A percentile compares a stretch with the other conserved stretches of the same genome.
These are phyloP conservation scores for Epizoanthus stellaris DNA, from an alignment of 92 coral and sea anemone genomes.

Conservation along the genomic window DNA sequence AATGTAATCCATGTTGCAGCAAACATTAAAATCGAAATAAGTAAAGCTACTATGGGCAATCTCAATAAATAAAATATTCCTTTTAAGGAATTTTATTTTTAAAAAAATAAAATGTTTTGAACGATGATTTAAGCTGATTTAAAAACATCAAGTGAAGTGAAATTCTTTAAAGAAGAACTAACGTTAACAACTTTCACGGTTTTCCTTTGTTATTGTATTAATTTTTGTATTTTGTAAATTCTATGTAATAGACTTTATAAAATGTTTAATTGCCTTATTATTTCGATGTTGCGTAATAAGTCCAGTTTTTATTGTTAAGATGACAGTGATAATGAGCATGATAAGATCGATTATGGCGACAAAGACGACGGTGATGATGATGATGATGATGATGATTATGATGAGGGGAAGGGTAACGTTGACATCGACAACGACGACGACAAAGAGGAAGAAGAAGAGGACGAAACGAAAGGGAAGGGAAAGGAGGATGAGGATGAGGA, in stretches of 20 bases:
- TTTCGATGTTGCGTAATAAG: background rate
- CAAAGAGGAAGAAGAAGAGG: background rate
- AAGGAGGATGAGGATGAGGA: background rate
- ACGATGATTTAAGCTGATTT: too few species aligned
- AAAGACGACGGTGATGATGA: background rate
- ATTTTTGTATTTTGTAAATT: too few species aligned
- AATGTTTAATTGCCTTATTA: background rate
- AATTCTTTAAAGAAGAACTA: too few species aligned
- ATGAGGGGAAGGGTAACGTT: background rate
- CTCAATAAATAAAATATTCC: too few species aligned
- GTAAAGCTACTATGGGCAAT: too few species aligned
- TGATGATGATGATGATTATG: background rate
- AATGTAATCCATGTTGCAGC: too few species aligned
- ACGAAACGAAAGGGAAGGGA: background rate
- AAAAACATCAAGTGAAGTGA: too few species aligned
- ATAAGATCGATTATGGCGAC: background rate
- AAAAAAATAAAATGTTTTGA: too few species aligned
- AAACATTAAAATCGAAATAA: too few species aligned
- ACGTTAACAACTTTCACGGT: too few species aligned
- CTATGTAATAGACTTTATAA: background rate
- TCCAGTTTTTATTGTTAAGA: constrained; percentile 14
- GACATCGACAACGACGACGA: background rate
- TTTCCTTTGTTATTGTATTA: too few species aligned
- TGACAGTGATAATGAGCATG: background rate
- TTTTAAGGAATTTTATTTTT: too few species aligned